phyloP scores from a whole-genome alignment of 2,113 vertebrate species.

The Leucoraja erinaceus region DNA sequence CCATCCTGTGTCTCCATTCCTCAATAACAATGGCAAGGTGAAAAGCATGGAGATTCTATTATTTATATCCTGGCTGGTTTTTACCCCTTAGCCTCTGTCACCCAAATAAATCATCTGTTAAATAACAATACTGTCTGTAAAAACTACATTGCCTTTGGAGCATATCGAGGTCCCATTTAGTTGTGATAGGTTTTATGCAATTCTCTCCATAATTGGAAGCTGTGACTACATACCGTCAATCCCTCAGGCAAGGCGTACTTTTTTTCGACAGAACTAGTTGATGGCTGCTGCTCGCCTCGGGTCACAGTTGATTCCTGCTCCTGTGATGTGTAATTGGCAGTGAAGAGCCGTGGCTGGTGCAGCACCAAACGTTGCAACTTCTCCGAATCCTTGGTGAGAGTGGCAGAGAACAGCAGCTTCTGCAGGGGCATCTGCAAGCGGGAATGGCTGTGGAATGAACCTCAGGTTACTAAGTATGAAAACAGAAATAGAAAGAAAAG shows the following conservation, averaged over 20 bases:
- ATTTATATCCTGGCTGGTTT: too few relatives aligned
- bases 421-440: constrained; percentile 77
- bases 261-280: constrained; percentile 40
- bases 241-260: constrained; percentile 72
- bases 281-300: not conserved
- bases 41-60: too few relatives aligned
- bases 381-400: constrained; percentile 84
- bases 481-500: not conserved
- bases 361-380: constrained; percentile 83
- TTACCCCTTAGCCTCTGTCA: too few relatives aligned
- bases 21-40: too few relatives aligned
- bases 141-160: not conserved
- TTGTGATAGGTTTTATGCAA: not conserved
- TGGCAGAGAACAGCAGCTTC: constrained; percentile 93
- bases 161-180: too few relatives aligned
- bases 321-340: constrained; percentile 51
- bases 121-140: not conserved
- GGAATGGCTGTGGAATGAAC: constrained; percentile 58
- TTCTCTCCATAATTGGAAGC: not conserved
- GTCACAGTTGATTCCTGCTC: not conserved
- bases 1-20: too few relatives aligned
- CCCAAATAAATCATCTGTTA: too few relatives aligned
- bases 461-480: not conserved
- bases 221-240: constrained; percentile 63
- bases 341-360: constrained; percentile 81